Conservation (phyloP, 23 tunicate species). For the Ciona savignyi region DNA sequence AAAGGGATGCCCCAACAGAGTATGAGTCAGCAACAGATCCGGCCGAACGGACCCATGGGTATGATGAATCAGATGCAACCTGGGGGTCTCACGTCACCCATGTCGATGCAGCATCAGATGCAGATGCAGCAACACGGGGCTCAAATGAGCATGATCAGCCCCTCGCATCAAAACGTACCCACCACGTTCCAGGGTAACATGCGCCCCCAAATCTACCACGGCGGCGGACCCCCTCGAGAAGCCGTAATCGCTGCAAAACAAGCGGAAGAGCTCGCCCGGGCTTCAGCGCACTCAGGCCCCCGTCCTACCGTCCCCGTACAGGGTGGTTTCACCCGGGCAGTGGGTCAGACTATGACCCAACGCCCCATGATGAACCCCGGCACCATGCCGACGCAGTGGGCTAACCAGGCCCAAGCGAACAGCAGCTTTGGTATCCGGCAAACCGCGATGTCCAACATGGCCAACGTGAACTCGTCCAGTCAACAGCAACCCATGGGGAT, state of each 20-base stretch:
- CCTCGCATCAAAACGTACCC: constrained; percentile 5
- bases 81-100: constrained; percentile 3
- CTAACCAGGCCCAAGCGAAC: neutral
- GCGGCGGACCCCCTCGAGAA: constrained; percentile 31
- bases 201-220: no score
- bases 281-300: constrained; percentile 29
- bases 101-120: constrained; percentile 10
- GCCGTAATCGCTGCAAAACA: constrained; percentile 83
- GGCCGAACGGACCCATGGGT: constrained; percentile 15
- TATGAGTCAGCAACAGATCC: constrained; percentile 7
- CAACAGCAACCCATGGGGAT: constrained; percentile 16
- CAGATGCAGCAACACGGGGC: constrained; percentile 6
- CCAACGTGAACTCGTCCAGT: neutral
- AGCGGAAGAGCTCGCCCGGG: constrained; percentile 61
- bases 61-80: constrained; percentile 3
- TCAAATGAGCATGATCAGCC: neutral
- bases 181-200: constrained; percentile 1
- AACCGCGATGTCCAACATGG: neutral
- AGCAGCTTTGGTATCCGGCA: neutral
- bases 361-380: constrained; percentile 6
- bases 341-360: constrained; percentile 13
- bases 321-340: neutral
- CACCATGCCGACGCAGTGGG: constrained; percentile 11
- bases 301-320: constrained; percentile 8
- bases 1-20: constrained; percentile 22